Base-by-base conservation (phyloP, 2,888 invertebrate species). In the Andrena fulva region DNA sequence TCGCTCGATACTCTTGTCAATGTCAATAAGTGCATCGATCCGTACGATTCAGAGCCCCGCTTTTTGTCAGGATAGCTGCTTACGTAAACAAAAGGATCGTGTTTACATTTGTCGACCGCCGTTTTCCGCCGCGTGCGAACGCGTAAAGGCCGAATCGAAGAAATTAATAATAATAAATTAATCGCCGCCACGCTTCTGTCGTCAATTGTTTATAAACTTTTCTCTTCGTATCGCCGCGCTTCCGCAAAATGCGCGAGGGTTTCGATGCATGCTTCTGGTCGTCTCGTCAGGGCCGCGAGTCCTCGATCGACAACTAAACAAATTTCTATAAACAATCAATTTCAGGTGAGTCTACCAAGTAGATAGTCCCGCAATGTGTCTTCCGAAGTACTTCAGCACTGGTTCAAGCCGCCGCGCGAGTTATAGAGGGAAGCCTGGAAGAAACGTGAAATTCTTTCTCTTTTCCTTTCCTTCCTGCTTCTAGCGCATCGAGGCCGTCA, bases 21-120 rank as follows among this genome's bases (percentile, higher is more conserved):
- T 70, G 70, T 59, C 69, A 35, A 69, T 56, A 33, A 69, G 42
- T 29, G 68, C 42, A 50, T 50, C 76, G 54, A 56, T 56, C 56
- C 24, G 56, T 56, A 24, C 24, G 56, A 56, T 16, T 29, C 60
- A 6, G 16, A 35, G 29, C 2, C 5, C 42, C 31, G 42, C n/a
- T 56, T 35, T 54, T 35, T 54, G 24, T 56, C n/a, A 12, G 60
- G 42, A 42, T 59, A 33, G 4, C 24, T 24, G 12, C 31, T 68
- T 64, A 4, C 31, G 29, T 29, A 12, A 29, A 8, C 48, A 20
- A 10, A 63, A n/a, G 0, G 20, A 12, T 35, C 7, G 12, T 42
- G 42, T 42, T 42, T 42, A 42, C 42, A 42, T 42, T 16, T 8
- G 52, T 6, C 20, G 8, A 52, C 20, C 52, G 52, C n/a, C n/a